These are phyloP conservation scores for Steinernema carpocapsae DNA, from an alignment of 2,888 invertebrate genomes.

Conservation along the genomic window DNA sequence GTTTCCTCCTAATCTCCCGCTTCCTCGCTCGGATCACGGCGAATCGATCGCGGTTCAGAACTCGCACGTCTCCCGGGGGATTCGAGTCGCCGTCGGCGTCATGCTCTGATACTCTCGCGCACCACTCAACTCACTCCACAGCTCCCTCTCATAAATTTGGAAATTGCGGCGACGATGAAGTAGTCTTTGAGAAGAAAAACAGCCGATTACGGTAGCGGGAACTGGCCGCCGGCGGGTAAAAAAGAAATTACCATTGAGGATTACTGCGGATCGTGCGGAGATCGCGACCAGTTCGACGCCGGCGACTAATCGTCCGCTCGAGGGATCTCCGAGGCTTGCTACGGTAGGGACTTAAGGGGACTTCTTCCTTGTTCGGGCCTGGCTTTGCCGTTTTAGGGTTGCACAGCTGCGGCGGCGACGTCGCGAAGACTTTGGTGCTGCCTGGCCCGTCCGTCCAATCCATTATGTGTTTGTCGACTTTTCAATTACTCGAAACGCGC, in stretches of 20 bases:
- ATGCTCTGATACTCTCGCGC: constrained; percentile 28
- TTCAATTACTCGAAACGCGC: constrained; percentile 29
- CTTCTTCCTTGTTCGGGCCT: constrained; percentile 17
- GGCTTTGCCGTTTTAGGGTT: background rate
- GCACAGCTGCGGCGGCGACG: constrained; percentile 19
- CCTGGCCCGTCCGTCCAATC: background rate
- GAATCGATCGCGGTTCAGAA: background rate
- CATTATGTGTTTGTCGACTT: constrained; percentile 23
- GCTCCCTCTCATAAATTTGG: constrained; percentile 16
- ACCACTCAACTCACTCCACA: background rate
- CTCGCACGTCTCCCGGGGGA: no score
- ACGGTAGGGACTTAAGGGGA: background rate
- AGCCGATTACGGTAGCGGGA: constrained; percentile 25
- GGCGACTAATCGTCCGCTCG: constrained; percentile 7
- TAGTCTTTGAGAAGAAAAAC: constrained; percentile 27
- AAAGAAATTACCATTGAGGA: background rate
- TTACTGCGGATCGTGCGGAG: constrained; percentile 10
- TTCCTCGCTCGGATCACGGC: background rate
- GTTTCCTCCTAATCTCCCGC: no score
- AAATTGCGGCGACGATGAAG: constrained; percentile 24
- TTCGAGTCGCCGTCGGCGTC: constrained; percentile 12
- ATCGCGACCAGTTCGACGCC: constrained; percentile 20
- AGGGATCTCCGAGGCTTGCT: background rate
- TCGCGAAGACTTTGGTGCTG: constrained; percentile 13
- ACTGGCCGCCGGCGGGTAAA: background rate